Evolutionary conservation across 2,797 vertebrate species (phyloP).

Genomic region (Morelia viridis): DNA sequence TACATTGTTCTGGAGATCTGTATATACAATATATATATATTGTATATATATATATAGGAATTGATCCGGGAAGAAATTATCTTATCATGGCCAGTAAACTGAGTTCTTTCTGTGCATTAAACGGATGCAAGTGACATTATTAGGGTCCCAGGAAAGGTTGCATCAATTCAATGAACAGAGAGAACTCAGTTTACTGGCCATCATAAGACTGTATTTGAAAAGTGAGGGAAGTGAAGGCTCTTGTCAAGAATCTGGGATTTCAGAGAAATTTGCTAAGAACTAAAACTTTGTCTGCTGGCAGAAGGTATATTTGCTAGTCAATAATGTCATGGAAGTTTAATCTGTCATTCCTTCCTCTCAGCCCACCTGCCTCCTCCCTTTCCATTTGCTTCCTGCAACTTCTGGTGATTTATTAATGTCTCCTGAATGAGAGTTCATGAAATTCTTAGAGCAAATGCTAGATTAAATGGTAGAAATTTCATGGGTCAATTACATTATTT

Average conservation of each 20-base stretch:
- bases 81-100: slow-evolving; percentile 45
- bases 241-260: slow-evolving; percentile 50
- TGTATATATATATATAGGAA: no score
- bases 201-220: slow-evolving; percentile 39
- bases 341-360: not conserved
- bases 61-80: slow-evolving; percentile 42
- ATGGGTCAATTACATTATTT: slow-evolving; percentile 48
- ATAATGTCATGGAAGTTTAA: slow-evolving; percentile 39
- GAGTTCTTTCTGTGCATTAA: slow-evolving; percentile 28
- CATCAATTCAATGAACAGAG: not conserved
- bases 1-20: not conserved
- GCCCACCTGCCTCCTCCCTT: not conserved
- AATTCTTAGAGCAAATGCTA: slow-evolving; percentile 53
- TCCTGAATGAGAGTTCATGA: slow-evolving; percentile 32
- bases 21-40: no score
- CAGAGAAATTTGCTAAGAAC: slow-evolving; percentile 57
- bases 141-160: slow-evolving; percentile 48
- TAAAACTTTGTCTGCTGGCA: slow-evolving; percentile 46
- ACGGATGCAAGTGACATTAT: slow-evolving; percentile 46
- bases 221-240: slow-evolving; percentile 31
- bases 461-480: slow-evolving; percentile 44
- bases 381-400: not conserved
- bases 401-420: slow-evolving; percentile 6
- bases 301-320: slow-evolving; percentile 40
- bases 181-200: not conserved